Percentiles rank a stretch among this genome's conserved stretches.
phyloP scores from a whole-genome alignment of 1,140 invertebrate genomes.

The Trachymyrmex septentrionalis region DNA sequence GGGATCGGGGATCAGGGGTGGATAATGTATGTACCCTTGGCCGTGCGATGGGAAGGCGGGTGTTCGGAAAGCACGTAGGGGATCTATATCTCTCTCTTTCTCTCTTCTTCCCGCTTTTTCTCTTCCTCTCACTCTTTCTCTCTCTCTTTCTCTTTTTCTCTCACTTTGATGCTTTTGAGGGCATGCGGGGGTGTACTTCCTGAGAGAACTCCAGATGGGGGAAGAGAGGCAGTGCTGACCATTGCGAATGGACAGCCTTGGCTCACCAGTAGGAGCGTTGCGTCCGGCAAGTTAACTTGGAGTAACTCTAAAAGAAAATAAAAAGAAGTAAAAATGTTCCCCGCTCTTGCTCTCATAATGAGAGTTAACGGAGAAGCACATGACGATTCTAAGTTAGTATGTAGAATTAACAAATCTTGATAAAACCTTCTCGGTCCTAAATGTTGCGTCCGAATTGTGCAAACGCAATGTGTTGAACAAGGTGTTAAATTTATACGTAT shows the following conservation, averaged over 20 bases:
- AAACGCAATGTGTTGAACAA: not conserved
- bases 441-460: too few species aligned
- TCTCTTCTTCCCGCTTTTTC: not conserved
- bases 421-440: slow-evolving; percentile 1
- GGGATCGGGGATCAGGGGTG: slow-evolving; percentile 78
- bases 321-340: slow-evolving; percentile 2
- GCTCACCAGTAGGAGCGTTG: slow-evolving; percentile 83
- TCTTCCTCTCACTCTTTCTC: slow-evolving; percentile 7
- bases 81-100: slow-evolving; percentile 63
- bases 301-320: slow-evolving; percentile 19
- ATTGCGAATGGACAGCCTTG: slow-evolving; percentile 80
- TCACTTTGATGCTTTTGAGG: slow-evolving; percentile 27
- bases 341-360: not conserved
- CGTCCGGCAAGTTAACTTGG: slow-evolving; percentile 79
- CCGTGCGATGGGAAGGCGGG: slow-evolving; percentile 66
- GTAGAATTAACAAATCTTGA: not conserved
- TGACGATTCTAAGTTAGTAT: not conserved
- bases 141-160: slow-evolving; percentile 41
- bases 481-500: not conserved
- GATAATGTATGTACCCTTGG: slow-evolving; percentile 85
- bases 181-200: slow-evolving; percentile 71
- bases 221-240: slow-evolving; percentile 82
- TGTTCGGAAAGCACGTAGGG: slow-evolving; percentile 56
- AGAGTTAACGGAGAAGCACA: slow-evolving; percentile 3
- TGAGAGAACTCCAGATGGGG: slow-evolving; percentile 75